Base-by-base conservation (phyloP, 2,113 vertebrate genomes). In the Phalacrocorax pelagicus region DNA sequence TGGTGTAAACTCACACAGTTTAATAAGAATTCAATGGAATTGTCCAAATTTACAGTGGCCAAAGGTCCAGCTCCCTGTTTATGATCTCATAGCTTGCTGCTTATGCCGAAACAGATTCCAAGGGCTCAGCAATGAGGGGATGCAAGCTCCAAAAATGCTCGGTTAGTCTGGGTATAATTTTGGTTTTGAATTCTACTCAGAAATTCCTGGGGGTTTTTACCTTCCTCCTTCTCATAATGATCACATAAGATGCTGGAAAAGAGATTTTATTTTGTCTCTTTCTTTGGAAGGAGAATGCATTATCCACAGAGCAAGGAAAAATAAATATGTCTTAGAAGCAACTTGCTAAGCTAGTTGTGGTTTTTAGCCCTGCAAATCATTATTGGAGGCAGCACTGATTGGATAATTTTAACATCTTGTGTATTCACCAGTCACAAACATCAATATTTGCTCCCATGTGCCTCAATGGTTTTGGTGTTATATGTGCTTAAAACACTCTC, bases 361-460 rank as follows among this genome's bases (percentile, higher is more conserved):
- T 7, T 49, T 77, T 71, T 11, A 72, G 63, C 30, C 11, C 38
- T 77, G 38, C 38, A 27, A 42, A 55, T 65, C 26, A 27, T 42
- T 52, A 29, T 23, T 36, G 42, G 51, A 62, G 34, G 38, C 57
- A 59, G 18, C 36, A 54, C 34, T 42, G 44, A 47, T 59, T 12
- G 14, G 58, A 44, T 40, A 52, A 30, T 51, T 74, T n/a, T 57
- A 36, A 61, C 40, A 49, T 27, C 11, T 47, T 36, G 6, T 61
- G 15, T 63, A 47, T 21, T 75, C 38, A 40, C 24, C 24, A 49
- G 46, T 82, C 32, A 30, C n/a, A 38, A 61, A 8, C 46, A 49
- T 29, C 65, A 66, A 11, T 24, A 21, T 47, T 86, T 2, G 1
- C 8, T 47, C 14, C 15, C 30, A 44, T 0, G 1, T 49, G 30